Base-by-base conservation (phyloP, 2,113 vertebrate genomes). In the Eretmochelys imbricata region DNA sequence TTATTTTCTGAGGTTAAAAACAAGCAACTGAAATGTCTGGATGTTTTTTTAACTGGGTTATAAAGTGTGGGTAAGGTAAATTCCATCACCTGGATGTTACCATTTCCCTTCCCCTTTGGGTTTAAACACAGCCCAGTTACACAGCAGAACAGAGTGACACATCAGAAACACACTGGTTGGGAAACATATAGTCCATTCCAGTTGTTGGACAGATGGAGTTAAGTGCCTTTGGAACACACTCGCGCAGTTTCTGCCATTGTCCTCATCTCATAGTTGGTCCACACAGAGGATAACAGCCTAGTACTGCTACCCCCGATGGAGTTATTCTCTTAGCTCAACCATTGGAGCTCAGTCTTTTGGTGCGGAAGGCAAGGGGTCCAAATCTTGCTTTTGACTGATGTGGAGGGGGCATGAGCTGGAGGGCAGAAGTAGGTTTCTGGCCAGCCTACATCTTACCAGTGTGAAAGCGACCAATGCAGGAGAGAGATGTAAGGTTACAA, bases 401-500 rank as follows among this genome's bases (percentile, higher is more conserved):
- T 17, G 46, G 78, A 4, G 16, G 46, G 48, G 46, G 31, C 46
- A 25, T 49, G 48, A 46, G 42, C 46, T 19, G 42, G 14, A 46
- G 27, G 16, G 4, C 42, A 48, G 65, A 69, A 46, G 24, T 10
- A 76, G 42, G 42, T 76, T 76, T 46, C 38, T 76, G 75, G 22
- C 24, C 42, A 12, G 10, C 20, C 38, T 76, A 27, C 24, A 27
- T 76, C 12, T 46, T 48, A 46, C 38, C 72, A 76, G 11, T 14
- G 10, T 46, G 24, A 76, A 27, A 76, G 42, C 13, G 12, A 48
- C 42, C 4, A 42, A 48, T 6, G 24, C 42, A 76, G 42, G 42
- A 13, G 46, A 1, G 49, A 31, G 2, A 8, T 1, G 0, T 2
- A 0, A 10, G 55, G 51, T 0, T 0, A 2, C 17, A 14, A 75